Base-by-base conservation (phyloP, 53 echinoderm and acorn worm species). In the Patiria pectinifera region DNA sequence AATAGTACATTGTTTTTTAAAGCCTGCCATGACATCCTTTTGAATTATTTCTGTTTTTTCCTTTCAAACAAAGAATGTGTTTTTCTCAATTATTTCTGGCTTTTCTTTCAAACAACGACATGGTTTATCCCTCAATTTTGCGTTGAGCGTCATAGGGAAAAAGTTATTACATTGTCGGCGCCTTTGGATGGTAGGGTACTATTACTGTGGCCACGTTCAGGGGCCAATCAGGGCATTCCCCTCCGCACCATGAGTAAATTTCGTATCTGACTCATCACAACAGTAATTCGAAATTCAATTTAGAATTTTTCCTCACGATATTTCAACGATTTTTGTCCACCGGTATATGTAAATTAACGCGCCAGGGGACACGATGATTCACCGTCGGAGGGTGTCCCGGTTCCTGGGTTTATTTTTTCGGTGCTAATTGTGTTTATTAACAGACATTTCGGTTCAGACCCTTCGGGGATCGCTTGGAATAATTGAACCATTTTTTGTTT, bases 311-410 rank as follows among this genome's bases (percentile, higher is more conserved):
- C 11, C 11, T 58, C 46, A 75, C 23, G 5, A 78, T 76, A 59
- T 86, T 87, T 78, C 21, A 78, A 19, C 76, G 25, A 76, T 35
- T 87, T 88, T 88, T 88, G 45, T 45, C 58, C 59, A 12, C 35
- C 2, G 8, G 25, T 6, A 60, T 78, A 76, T 26, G 78, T 18
- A 77, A 78, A 77, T 76, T 9, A 78, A 9, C 13, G 23, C 22
- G 88, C 88, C 71, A 7, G 26, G 78, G 78, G 88, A 76, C 62
- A 78, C 45, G 88, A 60, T 88, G 88, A 88, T 49, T 88, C 88
- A 88, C 49, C 63, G 78, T 78, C 43, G 77, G 25, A 59, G 22
- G 24, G 60, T 82, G 11, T 82, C 58, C 23, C 71, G 71, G 69
- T 84, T 84, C 16, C 62, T 25, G 13, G 45, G 69, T 63, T 69